Percentiles rank a stretch among this genome's conserved stretches.
phyloP scores from a whole-genome alignment of 2,797 vertebrate genomes.

The Hydrocynus forskahlii region DNA sequence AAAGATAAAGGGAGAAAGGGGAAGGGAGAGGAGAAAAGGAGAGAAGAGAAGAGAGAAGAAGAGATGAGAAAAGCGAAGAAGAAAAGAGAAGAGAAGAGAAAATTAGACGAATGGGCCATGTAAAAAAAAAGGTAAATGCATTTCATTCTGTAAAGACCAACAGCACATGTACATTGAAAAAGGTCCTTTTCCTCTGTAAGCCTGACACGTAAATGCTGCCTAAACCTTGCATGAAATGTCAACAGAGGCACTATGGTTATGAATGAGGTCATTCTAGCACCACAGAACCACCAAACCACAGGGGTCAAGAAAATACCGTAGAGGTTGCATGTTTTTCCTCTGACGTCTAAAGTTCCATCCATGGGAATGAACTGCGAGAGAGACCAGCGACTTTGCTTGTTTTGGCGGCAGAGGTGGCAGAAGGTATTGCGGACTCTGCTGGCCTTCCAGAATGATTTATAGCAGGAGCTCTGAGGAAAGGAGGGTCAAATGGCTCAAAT shows the following conservation, averaged over 20 bases:
- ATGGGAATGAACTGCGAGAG: constrained; percentile 34
- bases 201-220: constrained; percentile 1
- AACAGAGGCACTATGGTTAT: constrained; percentile 25
- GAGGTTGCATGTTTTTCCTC: constrained; percentile 13
- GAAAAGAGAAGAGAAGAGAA: no score
- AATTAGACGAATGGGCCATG: background rate
- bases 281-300: constrained; percentile 23
- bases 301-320: constrained; percentile 15
- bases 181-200: background rate
- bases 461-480: constrained; percentile 37
- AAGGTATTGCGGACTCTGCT: constrained; percentile 17
- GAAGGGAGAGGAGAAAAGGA: no score
- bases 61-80: background rate
- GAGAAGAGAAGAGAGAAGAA: no score
- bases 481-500: constrained; percentile 44
- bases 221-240: constrained; percentile 33
- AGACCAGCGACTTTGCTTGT: constrained; percentile 46
- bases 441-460: constrained; percentile 38
- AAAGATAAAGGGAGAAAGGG: background rate
- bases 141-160: background rate
- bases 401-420: constrained; percentile 50
- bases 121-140: background rate
- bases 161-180: background rate
- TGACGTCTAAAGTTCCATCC: constrained; percentile 33
- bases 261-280: constrained; percentile 19